Percentiles rank a stretch among this genome's conserved stretches.
Evolutionary conservation across 2,113 vertebrate genomes (phyloP).

Genomic region (Nannobrachium achirus): DNA sequence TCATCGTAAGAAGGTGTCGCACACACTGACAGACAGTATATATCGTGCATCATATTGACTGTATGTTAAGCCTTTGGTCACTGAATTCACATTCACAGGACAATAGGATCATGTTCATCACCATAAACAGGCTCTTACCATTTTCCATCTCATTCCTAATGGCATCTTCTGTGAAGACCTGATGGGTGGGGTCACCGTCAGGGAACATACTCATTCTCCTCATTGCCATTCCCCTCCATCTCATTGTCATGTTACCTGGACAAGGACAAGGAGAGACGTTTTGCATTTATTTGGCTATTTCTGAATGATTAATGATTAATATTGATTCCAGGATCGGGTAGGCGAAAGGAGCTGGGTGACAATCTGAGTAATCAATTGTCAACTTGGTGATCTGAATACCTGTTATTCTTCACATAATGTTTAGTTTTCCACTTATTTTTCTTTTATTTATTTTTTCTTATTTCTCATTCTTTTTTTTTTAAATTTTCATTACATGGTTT

Average conservation of each 20-base stretch:
- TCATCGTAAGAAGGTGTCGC: no score
- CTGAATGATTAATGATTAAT: neutral
- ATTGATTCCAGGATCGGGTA: neutral
- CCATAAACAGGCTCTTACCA: slow-evolving; percentile 55
- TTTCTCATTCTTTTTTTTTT: no score
- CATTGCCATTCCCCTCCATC: slow-evolving; percentile 59
- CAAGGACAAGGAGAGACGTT: slow-evolving; percentile 2
- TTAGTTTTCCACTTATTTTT: neutral
- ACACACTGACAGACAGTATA: no score
- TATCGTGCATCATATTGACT: no score
- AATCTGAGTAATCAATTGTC: neutral
- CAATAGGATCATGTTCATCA: neutral
- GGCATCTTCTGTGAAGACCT: slow-evolving; percentile 64
- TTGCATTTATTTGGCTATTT: neutral
- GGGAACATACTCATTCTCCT: slow-evolving; percentile 74
- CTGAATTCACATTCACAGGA: neutral
- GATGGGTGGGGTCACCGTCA: slow-evolving; percentile 34
- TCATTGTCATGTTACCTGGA: slow-evolving; percentile 50
- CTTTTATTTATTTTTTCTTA: neutral
- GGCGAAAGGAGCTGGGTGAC: neutral
- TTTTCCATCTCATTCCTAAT: slow-evolving; percentile 72
- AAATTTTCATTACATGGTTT: no score
- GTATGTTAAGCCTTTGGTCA: no score
- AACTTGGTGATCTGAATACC: neutral
- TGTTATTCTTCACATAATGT: neutral